These are phyloP conservation scores for Ptycholaimellus sp. DNA, from an alignment of 2,888 invertebrate genomes.

Conservation along the genomic window DNA sequence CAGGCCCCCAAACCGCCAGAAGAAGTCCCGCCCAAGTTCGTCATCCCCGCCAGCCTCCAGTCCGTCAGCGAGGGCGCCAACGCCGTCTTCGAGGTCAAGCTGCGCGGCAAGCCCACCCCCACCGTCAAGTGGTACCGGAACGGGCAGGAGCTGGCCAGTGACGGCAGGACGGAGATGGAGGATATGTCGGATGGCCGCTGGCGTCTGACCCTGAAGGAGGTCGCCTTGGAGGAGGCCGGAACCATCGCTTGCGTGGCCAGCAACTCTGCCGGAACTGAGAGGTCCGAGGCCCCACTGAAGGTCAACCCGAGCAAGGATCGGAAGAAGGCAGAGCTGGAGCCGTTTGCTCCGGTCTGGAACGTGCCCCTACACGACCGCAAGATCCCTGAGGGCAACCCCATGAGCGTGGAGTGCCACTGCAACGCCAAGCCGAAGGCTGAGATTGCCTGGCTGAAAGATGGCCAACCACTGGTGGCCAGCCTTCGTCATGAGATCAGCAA, in stretches of 20 bases:
- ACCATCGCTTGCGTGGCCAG: constrained; percentile 35
- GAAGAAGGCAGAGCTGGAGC: constrained; percentile 13
- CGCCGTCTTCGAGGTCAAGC: constrained; percentile 33
- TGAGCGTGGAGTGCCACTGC: constrained; percentile 24
- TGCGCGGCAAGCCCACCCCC: constrained; percentile 29
- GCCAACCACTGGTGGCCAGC: constrained; percentile 8
- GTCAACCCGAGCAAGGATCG: constrained; percentile 4
- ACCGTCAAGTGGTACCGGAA: constrained; percentile 28
- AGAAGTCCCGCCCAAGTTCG: constrained; percentile 23
- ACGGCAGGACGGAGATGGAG: constrained; percentile 21
- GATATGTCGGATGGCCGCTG: constrained; percentile 42
- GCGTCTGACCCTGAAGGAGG: constrained; percentile 54
- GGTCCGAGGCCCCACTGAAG: constrained; percentile 17
- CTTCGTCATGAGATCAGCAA: constrained; percentile 17
- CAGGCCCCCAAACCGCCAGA: constrained; percentile 6
- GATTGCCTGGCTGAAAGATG: constrained; percentile 17
- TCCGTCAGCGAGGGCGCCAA: constrained; percentile 43
- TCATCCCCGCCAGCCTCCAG: constrained; percentile 23
- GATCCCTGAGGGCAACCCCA: constrained; percentile 12
- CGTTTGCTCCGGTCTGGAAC: constrained; percentile 49
- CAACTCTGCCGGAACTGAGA: constrained; percentile 53
- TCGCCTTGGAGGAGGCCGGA: constrained; percentile 39
- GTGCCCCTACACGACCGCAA: constrained; percentile 44
- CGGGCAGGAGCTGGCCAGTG: not conserved
- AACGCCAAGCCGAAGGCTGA: constrained; percentile 21